Evolutionary conservation across 2,113 vertebrate species (phyloP), one percentile per base, ranked within the genome.

Genomic region (Anoplopoma fimbria): DNA sequence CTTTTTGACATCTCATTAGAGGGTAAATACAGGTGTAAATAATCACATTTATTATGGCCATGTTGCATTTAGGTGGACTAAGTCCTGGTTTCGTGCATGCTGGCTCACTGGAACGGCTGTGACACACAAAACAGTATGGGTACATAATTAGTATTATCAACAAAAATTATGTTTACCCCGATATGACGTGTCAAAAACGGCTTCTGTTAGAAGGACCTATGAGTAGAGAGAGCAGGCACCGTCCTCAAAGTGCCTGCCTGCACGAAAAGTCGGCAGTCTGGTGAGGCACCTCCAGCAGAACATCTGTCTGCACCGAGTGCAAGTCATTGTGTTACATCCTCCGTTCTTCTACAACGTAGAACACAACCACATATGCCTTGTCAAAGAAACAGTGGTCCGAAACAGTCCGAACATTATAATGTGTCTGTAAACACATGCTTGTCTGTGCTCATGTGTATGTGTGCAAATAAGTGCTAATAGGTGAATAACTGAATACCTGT

Each of bases 271-370:
- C 14, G 25, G 0, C 25, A 76, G 23, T 42, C 7, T 62, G 72
- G 31, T 0, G 17, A 83, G 55, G 38, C 81, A 91, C 45, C 0
- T 0, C 92, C 92, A 93, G 27, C 60, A 76, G 77, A 93, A 92
- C 0, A 0, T 0, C 14, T 0, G n/a, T 1, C 17, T 0, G 23
- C 91, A 92, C 12, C 0, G 34, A 17, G 45, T 42, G 64, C 92
- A 93, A 0, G 0, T 1, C 91, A 92, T 90, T 0, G 0, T 0
- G 73, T 86, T 58, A 17, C 91, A 92, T 9, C 90, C 89, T 1
- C 31, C 3, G 12, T 79, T 3, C 47, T 93, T 93, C 90, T 92
- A 63, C 60, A 88, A 75, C 53, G 87, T 40, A 81, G 60, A 78
- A 69, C 65, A 81, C 53, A 87, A 42, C 27, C 80, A 2, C 6